These are phyloP conservation scores for Thalassoma bifasciatum DNA, from an alignment of 2,113 vertebrate genomes.

Conservation along the genomic window DNA sequence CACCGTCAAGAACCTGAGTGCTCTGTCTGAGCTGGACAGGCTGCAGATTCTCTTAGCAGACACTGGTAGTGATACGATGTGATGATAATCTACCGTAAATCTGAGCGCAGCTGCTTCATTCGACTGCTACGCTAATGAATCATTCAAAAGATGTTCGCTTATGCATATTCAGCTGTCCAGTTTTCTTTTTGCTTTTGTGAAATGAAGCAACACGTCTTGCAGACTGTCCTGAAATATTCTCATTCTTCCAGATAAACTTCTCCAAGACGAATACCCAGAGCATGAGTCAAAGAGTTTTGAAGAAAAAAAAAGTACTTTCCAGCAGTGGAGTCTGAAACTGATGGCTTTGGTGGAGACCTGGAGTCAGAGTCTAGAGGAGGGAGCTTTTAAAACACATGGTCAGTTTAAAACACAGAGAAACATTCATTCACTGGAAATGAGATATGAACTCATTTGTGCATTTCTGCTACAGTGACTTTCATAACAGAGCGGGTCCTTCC, in stretches of 20 bases:
- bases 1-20: conserved; percentile 8
- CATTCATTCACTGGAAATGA: neutral
- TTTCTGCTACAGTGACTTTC: conserved; percentile 39
- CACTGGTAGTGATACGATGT: neutral
- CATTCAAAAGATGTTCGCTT: neutral
- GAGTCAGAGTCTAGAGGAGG: conserved; percentile 46
- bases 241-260: conserved; percentile 41
- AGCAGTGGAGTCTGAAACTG: conserved; percentile 40
- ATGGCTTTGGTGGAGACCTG: neutral
- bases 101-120: too few relatives aligned
- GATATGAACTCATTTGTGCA: neutral
- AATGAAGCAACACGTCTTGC: neutral
- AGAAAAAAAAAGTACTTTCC: conserved; percentile 6
- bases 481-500: conserved; percentile 45
- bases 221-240: too few relatives aligned
- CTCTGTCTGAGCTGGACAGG: conserved; percentile 21
- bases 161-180: neutral
- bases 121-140: neutral
- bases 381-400: conserved; percentile 47
- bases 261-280: neutral
- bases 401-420: neutral
- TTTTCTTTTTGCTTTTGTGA: neutral
- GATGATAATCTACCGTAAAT: neutral
- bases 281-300: conserved; percentile 17
- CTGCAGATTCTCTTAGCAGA: conserved; percentile 49